These are phyloP conservation scores for Acyrthosiphon pisum DNA, from an alignment of 1,140 invertebrate species.

Conservation along the genomic window DNA sequence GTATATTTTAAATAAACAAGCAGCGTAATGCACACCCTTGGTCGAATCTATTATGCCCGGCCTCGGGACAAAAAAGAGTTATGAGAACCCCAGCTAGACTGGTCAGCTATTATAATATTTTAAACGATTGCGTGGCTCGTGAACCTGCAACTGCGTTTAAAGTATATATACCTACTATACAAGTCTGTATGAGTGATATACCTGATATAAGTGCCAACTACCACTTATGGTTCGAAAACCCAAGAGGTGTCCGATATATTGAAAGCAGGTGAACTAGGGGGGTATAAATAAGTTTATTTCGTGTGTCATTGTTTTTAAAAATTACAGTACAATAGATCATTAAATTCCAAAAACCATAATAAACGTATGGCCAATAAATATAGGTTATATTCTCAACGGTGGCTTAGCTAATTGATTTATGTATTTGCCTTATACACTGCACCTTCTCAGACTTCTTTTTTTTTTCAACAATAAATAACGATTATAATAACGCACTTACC, in stretches of 20 bases:
- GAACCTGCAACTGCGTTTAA: not conserved
- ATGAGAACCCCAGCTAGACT: not conserved
- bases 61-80: not conserved
- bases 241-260: not conserved
- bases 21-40: not conserved
- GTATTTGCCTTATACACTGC: not conserved
- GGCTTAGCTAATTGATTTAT: slow-evolving; percentile 42
- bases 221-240: not conserved
- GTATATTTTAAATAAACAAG: not conserved
- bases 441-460: not conserved
- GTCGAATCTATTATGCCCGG: not conserved
- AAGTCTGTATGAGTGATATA: too few species aligned
- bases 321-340: not conserved
- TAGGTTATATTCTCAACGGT: not conserved
- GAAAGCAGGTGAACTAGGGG: not conserved
- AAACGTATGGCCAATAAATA: slow-evolving; percentile 36
- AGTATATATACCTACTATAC: not conserved
- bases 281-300: not conserved
- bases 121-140: not conserved
- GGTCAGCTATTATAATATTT: not conserved
- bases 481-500: slow-evolving; percentile 47
- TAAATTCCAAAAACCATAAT: not conserved
- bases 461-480: slow-evolving; percentile 29
- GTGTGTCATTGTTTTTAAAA: not conserved
- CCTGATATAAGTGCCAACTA: not conserved